These are phyloP conservation scores for Dascillus cervinus DNA, from an alignment of 2,888 invertebrate genomes.

Conservation along the genomic window DNA sequence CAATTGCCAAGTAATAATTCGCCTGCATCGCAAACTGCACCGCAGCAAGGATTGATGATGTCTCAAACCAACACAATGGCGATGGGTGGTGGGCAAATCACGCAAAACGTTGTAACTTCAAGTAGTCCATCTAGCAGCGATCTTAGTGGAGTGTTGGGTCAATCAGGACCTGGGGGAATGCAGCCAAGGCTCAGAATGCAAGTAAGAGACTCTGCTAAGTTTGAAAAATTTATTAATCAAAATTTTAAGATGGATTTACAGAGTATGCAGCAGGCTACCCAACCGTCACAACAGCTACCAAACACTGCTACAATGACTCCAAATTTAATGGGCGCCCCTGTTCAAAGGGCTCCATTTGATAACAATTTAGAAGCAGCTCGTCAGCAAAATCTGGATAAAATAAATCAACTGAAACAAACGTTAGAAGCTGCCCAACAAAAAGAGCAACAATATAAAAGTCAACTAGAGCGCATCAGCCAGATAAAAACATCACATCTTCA, in stretches of 20 bases:
- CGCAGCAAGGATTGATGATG: constrained; percentile 45
- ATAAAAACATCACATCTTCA: constrained; percentile 51
- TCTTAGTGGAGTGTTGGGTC: constrained; percentile 32
- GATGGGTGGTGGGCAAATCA: constrained; percentile 54
- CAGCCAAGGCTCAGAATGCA: constrained; percentile 34
- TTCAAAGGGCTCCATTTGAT: constrained; percentile 33
- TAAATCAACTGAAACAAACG: constrained; percentile 67
- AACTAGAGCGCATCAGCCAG: constrained; percentile 65
- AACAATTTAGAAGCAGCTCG: constrained; percentile 64
- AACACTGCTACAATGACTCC: constrained; percentile 18
- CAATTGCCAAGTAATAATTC: constrained; percentile 32
- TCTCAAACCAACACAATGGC: constrained; percentile 47
- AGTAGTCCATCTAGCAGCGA: constrained; percentile 27
- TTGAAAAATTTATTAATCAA: constrained; percentile 2
- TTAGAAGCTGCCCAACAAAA: constrained; percentile 73
- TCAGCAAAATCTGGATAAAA: constrained; percentile 72
- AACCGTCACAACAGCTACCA: constrained; percentile 24
- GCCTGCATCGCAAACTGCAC: constrained; percentile 11
- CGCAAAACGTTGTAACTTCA: constrained; percentile 45
- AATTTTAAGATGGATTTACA: no score
- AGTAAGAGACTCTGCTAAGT: constrained; percentile 13
- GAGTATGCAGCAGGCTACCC: constrained; percentile 24
- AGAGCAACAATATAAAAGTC: constrained; percentile 70
- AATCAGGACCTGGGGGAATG: constrained; percentile 35
- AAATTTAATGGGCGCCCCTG: constrained; percentile 32